Conservation (phyloP, 2,797 vertebrate species). For the Aselliscus stoliczkanus region DNA sequence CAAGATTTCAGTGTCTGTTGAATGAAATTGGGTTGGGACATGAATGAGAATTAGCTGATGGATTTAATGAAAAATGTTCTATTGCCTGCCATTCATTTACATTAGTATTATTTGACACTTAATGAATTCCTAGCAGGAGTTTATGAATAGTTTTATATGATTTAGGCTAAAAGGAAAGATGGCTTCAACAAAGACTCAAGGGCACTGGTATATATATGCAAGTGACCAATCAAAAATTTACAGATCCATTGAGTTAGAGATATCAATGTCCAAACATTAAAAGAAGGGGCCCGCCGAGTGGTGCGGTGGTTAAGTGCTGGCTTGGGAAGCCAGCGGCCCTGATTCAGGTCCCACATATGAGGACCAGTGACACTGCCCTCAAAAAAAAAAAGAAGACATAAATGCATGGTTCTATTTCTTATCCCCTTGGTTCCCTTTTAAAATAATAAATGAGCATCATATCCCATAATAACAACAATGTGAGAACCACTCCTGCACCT, state of each 20-base stretch:
- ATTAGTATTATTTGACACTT: conserved; percentile 28
- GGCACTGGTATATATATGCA: not conserved
- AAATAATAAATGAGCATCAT: not conserved
- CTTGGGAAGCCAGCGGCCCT: too few relatives aligned
- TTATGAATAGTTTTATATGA: not conserved
- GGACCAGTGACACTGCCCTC: too few relatives aligned
- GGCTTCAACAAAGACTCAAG: not conserved
- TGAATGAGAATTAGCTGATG: conserved; percentile 23
- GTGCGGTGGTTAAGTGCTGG: too few relatives aligned
- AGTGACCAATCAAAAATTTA: not conserved
- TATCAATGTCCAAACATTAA: not conserved
- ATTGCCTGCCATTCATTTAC: not conserved
- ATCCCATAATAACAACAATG: not conserved
- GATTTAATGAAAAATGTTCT: conserved; percentile 27
- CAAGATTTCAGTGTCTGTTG: not conserved
- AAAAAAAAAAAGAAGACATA: not conserved
- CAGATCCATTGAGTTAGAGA: not conserved
- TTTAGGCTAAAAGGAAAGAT: not conserved
- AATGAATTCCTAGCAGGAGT: not conserved
- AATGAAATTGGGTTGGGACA: not conserved
- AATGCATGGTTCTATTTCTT: not conserved
- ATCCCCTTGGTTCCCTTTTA: not conserved
- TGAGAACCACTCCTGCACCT: not conserved
- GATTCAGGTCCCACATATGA: too few relatives aligned
- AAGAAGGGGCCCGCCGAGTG: too few relatives aligned